Percentiles rank a stretch among this genome's conserved stretches.
Evolutionary conservation across 2,113 vertebrate species (phyloP).

Genomic region (Vulpes ferrilata): DNA sequence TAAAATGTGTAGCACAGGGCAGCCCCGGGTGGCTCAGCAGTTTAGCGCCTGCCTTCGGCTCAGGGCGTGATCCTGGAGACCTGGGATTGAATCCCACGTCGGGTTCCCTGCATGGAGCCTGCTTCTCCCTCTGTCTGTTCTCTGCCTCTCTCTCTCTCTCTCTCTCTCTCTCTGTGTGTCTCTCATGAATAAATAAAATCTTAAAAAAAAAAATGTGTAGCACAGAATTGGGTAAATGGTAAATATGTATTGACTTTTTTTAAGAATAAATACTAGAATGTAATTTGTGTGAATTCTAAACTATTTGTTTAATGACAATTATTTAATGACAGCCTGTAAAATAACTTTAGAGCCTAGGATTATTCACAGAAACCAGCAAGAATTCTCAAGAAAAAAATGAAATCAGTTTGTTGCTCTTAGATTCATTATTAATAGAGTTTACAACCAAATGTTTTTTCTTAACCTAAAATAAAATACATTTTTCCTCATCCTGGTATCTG

Average conservation of each 20-base stretch:
- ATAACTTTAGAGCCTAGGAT: not conserved
- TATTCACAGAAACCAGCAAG: not conserved
- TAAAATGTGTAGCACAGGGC: not conserved
- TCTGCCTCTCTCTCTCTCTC: too few species aligned
- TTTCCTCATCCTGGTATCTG: not conserved
- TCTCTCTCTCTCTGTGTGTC: too few species aligned
- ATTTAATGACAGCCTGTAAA: not conserved
- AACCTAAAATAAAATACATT: not conserved
- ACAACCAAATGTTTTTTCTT: not conserved
- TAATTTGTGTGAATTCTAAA: not conserved
- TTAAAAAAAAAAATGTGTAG: too few species aligned
- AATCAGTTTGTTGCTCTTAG: not conserved
- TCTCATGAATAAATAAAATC: too few species aligned
- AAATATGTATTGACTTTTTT: not conserved
- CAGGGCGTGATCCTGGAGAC: too few species aligned
- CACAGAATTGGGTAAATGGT: not conserved
- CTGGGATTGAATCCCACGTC: too few species aligned
- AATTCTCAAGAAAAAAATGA: not conserved
- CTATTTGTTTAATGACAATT: not conserved
- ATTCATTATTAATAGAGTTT: conserved; percentile 30
- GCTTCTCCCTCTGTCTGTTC: too few species aligned
- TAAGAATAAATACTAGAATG: not conserved
- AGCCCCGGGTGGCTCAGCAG: too few species aligned
- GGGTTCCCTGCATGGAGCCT: too few species aligned
- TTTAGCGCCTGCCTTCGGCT: too few species aligned